phyloP scores from a whole-genome alignment of 1,140 invertebrate genomes.

The Acromyrmex echinatior region DNA sequence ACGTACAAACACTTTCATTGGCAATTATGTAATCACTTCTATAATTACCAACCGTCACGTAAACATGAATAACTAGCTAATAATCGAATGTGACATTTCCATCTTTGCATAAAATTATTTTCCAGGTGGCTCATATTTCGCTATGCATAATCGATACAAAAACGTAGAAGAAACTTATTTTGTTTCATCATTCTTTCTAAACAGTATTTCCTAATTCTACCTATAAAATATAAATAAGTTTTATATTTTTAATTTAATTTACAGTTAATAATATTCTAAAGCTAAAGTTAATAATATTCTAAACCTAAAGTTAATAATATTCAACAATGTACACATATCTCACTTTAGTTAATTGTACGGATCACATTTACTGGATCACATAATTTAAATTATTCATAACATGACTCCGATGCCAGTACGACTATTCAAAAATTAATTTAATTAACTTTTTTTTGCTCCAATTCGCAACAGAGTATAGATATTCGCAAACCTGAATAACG shows the following conservation, averaged over 20 bases:
- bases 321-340: neutral
- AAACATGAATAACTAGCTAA: conserved; percentile 4
- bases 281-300: conserved; percentile 18
- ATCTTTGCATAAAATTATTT: conserved; percentile 10
- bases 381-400: conserved; percentile 26
- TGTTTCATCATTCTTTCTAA: neutral
- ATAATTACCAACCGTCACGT: conserved; percentile 40
- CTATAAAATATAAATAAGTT: neutral
- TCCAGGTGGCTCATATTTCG: neutral
- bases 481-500: neutral
- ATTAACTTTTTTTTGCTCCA: conserved; percentile 26
- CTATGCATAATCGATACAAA: neutral
- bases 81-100: conserved; percentile 18
- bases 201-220: neutral
- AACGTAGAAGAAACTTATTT: neutral
- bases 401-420: conserved; percentile 1
- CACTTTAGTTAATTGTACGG: neutral
- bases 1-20: conserved; percentile 1
- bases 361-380: neutral
- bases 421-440: conserved; percentile 31
- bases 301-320: conserved; percentile 8
- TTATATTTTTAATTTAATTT: neutral
- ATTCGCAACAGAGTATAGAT: neutral
- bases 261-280: neutral
- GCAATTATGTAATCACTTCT: conserved; percentile 37